phyloP scores from a whole-genome alignment of 2,797 vertebrate species.

The Gadopsis marmoratus region DNA sequence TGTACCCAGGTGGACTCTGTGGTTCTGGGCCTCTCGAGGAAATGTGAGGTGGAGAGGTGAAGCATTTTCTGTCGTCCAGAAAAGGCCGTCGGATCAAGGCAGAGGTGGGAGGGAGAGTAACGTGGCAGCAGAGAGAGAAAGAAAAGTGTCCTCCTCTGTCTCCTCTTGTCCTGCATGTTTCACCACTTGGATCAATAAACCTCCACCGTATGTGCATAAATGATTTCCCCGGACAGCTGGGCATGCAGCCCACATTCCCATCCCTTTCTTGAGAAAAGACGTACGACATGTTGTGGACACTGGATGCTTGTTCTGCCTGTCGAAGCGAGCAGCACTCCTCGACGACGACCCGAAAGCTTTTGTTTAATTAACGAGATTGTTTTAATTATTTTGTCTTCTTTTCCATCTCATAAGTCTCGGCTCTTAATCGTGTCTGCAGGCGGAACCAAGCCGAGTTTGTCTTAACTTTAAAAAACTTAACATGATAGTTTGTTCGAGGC shows the following conservation, averaged over 20 bases:
- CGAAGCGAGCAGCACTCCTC: neutral
- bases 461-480: no score
- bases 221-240: neutral
- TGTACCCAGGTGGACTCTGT: neutral
- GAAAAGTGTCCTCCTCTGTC: neutral
- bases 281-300: neutral
- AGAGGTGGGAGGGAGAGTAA: neutral
- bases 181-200: constrained; percentile 17
- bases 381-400: neutral
- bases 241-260: neutral
- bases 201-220: constrained; percentile 3
- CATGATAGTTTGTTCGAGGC: no score
- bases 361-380: neutral
- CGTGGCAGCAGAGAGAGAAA: neutral
- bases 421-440: neutral
- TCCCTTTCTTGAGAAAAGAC: neutral
- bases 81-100: neutral
- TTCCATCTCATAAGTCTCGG: neutral
- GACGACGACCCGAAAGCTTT: neutral
- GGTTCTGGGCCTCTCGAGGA: neutral
- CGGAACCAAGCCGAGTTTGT: neutral
- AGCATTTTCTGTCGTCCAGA: neutral
- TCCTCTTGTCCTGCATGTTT: neutral
- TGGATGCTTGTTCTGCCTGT: neutral
- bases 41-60: neutral